Evolutionary conservation across 2,797 vertebrate species (phyloP).

Genomic region (Taeniopygia guttata): DNA sequence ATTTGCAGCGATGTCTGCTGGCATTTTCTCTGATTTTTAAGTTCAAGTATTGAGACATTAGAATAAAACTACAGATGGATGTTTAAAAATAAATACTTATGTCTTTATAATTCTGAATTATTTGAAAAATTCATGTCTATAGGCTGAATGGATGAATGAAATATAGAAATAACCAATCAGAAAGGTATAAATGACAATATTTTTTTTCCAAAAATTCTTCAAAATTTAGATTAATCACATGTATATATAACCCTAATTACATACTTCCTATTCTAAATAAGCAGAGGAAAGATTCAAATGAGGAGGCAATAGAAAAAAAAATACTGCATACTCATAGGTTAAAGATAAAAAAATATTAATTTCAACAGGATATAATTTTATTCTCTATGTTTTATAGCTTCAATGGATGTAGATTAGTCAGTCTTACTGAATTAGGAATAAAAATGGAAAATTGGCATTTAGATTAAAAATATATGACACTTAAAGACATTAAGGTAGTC

Average conservation of each 20-base stretch:
- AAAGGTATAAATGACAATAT: background rate
- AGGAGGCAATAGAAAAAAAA: background rate
- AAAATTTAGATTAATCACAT: background rate
- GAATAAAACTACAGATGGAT: background rate
- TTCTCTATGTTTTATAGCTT: background rate
- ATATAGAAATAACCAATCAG: background rate
- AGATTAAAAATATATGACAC: background rate
- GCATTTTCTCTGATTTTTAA: background rate
- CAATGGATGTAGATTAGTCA: background rate
- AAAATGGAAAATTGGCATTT: background rate
- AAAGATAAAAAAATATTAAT: background rate
- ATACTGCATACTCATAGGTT: background rate
- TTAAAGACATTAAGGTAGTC: background rate
- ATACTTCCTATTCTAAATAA: background rate
- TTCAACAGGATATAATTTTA: background rate
- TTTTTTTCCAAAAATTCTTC: background rate
- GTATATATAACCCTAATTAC: background rate
- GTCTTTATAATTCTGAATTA: background rate
- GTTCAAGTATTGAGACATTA: background rate
- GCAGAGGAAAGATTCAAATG: background rate
- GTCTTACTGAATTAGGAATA: background rate
- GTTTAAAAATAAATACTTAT: conserved; percentile 2
- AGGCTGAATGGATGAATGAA: background rate
- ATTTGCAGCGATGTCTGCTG: background rate
- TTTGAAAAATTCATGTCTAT: background rate